Evolutionary conservation across 2,113 vertebrate species (phyloP).

Genomic region (Acanthochromis polyacanthus): DNA sequence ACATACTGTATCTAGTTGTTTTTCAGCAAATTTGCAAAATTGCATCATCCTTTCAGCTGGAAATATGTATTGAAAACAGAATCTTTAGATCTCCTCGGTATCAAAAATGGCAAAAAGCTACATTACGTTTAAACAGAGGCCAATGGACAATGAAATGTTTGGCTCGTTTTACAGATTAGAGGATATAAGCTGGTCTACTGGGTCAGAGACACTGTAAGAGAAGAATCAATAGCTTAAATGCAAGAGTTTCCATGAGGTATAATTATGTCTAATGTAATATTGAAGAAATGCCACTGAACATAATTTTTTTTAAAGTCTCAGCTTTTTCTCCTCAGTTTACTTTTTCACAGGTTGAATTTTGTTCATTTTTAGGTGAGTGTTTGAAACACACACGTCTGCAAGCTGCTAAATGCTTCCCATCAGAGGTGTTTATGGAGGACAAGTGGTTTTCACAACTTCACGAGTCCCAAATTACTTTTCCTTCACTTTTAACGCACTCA

Average conservation of each 20-base stretch:
- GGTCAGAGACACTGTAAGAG: not conserved
- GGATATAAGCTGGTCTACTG: not conserved
- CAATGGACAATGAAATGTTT: no score
- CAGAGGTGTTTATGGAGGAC: not conserved
- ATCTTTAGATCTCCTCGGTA: not conserved
- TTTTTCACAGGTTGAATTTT: not conserved
- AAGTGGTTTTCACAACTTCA: slow-evolving; percentile 10
- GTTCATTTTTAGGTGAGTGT: not conserved
- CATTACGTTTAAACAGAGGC: not conserved
- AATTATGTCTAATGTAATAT: not conserved
- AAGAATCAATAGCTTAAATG: not conserved
- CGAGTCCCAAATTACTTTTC: not conserved
- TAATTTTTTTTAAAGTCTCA: no score
- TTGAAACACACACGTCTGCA: not conserved
- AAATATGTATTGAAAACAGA: not conserved
- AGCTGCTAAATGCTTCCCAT: slow-evolving; percentile 23
- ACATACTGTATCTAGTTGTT: not conserved
- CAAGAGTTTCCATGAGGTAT: no score
- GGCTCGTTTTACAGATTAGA: not conserved
- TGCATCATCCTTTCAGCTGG: not conserved
- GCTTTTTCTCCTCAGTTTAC: no score
- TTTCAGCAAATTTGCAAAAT: not conserved
- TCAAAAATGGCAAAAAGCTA: not conserved
- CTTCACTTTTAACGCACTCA: not conserved
- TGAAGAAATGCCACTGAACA: not conserved